These are phyloP conservation scores for Watsonalla cultraria DNA, from an alignment of 2,888 invertebrate genomes.

Conservation along the genomic window DNA sequence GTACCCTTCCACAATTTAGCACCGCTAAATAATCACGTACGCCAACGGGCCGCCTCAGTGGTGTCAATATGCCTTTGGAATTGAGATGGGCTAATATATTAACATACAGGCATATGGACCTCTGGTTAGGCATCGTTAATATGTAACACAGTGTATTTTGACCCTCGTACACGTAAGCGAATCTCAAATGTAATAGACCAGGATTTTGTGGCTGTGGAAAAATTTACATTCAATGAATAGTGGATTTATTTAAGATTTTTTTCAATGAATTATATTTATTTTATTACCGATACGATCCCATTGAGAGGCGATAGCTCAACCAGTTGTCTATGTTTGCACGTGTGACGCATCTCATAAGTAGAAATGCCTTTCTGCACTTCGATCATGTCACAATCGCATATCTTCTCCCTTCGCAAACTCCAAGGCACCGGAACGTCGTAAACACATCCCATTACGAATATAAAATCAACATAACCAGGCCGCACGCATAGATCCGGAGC, in stretches of 20 bases:
- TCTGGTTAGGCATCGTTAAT: conserved; percentile 59
- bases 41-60: conserved; percentile 45
- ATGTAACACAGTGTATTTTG: conserved; percentile 53
- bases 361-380: conserved; percentile 62
- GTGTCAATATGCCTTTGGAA: conserved; percentile 47
- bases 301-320: conserved; percentile 49
- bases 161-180: conserved; percentile 50
- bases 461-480: conserved; percentile 44
- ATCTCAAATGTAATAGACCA: conserved; percentile 42
- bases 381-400: conserved; percentile 66
- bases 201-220: conserved; percentile 50
- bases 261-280: background rate
- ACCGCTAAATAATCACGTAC: conserved; percentile 45
- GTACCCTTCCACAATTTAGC: conserved; percentile 65
- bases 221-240: background rate
- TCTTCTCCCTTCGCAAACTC: conserved; percentile 58
- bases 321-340: conserved; percentile 53
- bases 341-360: conserved; percentile 59
- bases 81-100: conserved; percentile 46
- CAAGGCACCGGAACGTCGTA: conserved; percentile 52
- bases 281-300: conserved; percentile 55
- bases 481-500: conserved; percentile 61
- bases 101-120: conserved; percentile 45
- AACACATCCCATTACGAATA: conserved; percentile 60
- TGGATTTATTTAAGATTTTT: background rate